Base-by-base conservation (phyloP, 2,888 invertebrate genomes). In the Hydriomena furcata region DNA sequence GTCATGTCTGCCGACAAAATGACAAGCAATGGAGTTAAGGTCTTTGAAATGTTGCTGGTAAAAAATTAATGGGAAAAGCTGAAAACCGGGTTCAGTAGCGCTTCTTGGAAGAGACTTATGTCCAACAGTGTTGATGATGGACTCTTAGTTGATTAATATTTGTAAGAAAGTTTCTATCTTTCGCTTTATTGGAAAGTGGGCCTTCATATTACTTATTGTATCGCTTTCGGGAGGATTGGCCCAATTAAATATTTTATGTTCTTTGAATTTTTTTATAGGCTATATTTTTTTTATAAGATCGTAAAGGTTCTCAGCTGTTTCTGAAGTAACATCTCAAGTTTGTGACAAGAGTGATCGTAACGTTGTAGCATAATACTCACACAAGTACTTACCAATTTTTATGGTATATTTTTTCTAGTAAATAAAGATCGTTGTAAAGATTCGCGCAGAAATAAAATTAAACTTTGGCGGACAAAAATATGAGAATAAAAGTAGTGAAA, bases 171-270 rank as follows among this genome's bases (percentile, higher is more conserved):
- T 30, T 1, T 1, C 13, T n/a, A n/a, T 31, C 1, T 1, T 13
- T 2, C 8, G 13, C 23, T 34, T 34, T 43, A 34, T 25, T 27
- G 7, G 27, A 34, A 27, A 28, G 7, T n/a, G 0, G 11, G 8
- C 10, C 35, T 12, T 1, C 4, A n/a, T n/a, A 25, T 20, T 25
- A 31, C 13, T 35, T 38, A 20, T 46, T 34, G 37, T 44, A 38
- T 44, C 28, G 7, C 23, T 38, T 38, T 24, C 25, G 10, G 27
- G 38, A 27, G 23, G 42, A 47, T 36, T 36, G 38, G 5, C 7
- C 38, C 44, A 52, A 56, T 57, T 53, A 49, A 45, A 32, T 30
- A 30, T 41, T 46, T 54, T 50, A 42, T 47, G 41, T 50, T 40
- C 11, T n/a, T 51, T 24, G 25, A 38, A 36, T 35, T 45, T 38